phyloP scores from a whole-genome alignment of 2,888 invertebrate genomes.

The Zeuzera pyrina region DNA sequence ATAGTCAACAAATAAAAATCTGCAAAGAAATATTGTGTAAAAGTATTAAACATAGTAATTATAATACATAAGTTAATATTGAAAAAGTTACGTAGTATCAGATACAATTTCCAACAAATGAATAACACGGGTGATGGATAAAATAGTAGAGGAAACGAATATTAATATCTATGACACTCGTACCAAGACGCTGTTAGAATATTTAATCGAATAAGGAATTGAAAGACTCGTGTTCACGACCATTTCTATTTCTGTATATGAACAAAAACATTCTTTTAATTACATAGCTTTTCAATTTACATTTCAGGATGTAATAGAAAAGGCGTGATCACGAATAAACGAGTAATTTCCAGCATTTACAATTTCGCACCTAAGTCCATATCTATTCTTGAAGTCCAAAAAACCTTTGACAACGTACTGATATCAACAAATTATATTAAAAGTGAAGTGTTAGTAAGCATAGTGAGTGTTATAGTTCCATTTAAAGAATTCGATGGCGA shows the following conservation, averaged over 20 bases:
- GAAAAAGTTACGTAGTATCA: no score
- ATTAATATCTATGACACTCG: constrained; percentile 63
- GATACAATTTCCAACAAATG: constrained; percentile 11
- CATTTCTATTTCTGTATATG: neutral
- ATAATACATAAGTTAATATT: no score
- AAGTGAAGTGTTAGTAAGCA: constrained; percentile 61
- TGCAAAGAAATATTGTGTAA: no score
- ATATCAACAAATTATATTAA: constrained; percentile 20
- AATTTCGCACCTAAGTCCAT: constrained; percentile 62
- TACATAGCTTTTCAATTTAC: neutral
- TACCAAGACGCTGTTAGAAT: constrained; percentile 71
- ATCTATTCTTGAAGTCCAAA: constrained; percentile 73
- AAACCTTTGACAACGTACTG: constrained; percentile 39
- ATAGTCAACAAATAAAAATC: no score
- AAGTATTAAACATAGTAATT: no score
- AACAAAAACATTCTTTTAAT: constrained; percentile 1
- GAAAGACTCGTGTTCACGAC: constrained; percentile 31
- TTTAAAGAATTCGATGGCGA: no score
- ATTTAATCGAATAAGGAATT: constrained; percentile 32
- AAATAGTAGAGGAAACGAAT: constrained; percentile 30
- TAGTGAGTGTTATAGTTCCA: constrained; percentile 30
- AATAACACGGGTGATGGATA: constrained; percentile 22
- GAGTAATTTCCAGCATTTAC: constrained; percentile 58
- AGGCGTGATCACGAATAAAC: constrained; percentile 18
- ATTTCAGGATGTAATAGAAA: constrained; percentile 6